Conservation (phyloP, 1,140 invertebrate species). For the Gonioctena quinquepunctata region DNA sequence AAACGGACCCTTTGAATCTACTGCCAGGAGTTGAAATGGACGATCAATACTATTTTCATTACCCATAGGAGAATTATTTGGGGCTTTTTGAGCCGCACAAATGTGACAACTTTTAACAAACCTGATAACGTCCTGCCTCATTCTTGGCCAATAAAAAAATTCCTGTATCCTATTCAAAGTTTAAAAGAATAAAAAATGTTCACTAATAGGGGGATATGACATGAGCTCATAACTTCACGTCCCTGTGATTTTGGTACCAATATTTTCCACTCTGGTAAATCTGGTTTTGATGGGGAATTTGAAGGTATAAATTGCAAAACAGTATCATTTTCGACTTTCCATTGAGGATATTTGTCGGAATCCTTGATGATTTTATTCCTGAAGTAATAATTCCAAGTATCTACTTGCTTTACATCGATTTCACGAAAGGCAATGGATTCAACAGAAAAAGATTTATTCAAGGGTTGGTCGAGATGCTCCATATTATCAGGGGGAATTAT, state of each 20-base stretch:
- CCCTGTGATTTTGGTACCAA: constrained; percentile 15
- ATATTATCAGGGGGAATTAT: too few relatives aligned
- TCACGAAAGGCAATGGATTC: neutral
- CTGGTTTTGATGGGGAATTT: neutral
- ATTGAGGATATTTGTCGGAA: constrained; percentile 13
- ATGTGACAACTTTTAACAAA: neutral
- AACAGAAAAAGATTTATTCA: neutral
- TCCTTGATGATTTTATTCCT: neutral
- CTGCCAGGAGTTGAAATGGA: constrained; percentile 19
- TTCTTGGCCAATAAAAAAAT: constrained; percentile 16
- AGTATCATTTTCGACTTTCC: constrained; percentile 5
- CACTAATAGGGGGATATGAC: constrained; percentile 3
- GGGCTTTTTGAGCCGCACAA: neutral
- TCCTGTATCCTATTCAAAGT: constrained; percentile 5
- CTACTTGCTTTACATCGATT: neutral
- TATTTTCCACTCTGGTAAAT: constrained; percentile 19
- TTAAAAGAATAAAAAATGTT: constrained; percentile 14
- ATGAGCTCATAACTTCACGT: neutral
- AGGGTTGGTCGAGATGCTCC: too few relatives aligned
- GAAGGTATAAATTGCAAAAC: constrained; percentile 6
- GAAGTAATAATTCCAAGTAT: constrained; percentile 4
- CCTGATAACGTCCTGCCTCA: neutral
- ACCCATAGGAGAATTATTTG: constrained; percentile 18
- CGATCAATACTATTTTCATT: constrained; percentile 25
- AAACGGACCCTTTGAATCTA: constrained; percentile 23